These are phyloP conservation scores for Syritta pipiens DNA, from an alignment of 2,888 invertebrate species.

Conservation along the genomic window DNA sequence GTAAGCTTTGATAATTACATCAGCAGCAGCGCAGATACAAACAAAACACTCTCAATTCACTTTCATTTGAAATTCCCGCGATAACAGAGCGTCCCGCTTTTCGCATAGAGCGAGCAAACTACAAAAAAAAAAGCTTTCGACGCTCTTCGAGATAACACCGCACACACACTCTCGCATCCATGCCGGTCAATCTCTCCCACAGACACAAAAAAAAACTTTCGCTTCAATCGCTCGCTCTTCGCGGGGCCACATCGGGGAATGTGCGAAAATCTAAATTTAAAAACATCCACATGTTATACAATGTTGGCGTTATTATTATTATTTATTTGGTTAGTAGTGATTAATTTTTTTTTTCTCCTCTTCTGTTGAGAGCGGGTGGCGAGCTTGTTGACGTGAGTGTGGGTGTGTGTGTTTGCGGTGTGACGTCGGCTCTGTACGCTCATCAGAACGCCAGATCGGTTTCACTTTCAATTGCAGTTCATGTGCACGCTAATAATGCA, in stretches of 20 bases:
- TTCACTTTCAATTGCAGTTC: conserved; percentile 67
- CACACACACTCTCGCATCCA: conserved; percentile 35
- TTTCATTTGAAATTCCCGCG: conserved; percentile 58
- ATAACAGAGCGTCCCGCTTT: conserved; percentile 61
- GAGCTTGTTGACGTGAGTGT: conserved; percentile 19
- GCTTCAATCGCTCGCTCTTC: conserved; percentile 31
- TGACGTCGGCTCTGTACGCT: conserved; percentile 41
- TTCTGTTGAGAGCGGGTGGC: neutral
- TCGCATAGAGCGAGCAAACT: neutral
- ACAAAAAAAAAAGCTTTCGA: conserved; percentile 3
- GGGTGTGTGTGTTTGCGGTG: conserved; percentile 18
- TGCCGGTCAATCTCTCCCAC: conserved; percentile 57
- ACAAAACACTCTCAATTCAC: conserved; percentile 50
- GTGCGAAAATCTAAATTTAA: conserved; percentile 67
- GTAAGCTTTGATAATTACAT: conserved; percentile 64
- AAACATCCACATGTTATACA: conserved; percentile 65
- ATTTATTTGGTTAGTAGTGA: conserved; percentile 67
- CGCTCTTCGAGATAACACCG: conserved; percentile 39
- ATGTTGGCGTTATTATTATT: conserved; percentile 63
- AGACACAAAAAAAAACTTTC: conserved; percentile 52
- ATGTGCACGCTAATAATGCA: conserved; percentile 55
- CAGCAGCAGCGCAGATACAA: conserved; percentile 28
- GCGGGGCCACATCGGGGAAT: conserved; percentile 17
- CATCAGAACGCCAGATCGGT: conserved; percentile 56
- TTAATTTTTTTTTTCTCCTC: conserved; percentile 30